A percentile compares a stretch with the other conserved stretches of the same genome.
Conservation (phyloP, 30 jellyfish, hydroid and myxozoan genomes). For the Turritopsis dohrnii region DNA sequence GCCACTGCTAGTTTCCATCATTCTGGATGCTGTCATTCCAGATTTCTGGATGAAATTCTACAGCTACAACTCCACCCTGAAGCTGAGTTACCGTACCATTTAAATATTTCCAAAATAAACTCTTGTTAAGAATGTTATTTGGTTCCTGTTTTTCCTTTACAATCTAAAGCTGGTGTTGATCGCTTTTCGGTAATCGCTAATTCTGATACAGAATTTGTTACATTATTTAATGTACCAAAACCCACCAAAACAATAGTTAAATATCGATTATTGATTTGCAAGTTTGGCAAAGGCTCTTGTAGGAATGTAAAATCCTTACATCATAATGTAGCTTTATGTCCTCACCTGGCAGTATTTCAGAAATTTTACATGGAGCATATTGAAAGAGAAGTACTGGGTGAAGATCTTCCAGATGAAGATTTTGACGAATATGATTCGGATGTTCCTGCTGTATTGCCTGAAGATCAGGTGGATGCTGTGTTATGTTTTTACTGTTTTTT, state of each 20-base stretch:
- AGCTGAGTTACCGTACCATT: no score
- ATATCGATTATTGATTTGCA: not conserved
- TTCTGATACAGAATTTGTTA: no score
- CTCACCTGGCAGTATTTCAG: not conserved
- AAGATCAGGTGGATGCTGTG: no score
- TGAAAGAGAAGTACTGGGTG: not conserved
- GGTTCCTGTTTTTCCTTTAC: not conserved
- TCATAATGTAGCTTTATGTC: not conserved
- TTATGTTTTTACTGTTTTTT: no score
- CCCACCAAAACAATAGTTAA: not conserved
- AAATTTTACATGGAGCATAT: not conserved
- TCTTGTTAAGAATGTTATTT: no score
- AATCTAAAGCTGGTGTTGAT: not conserved
- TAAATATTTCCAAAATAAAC: not conserved
- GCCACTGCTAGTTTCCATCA: not conserved
- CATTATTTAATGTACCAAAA: not conserved
- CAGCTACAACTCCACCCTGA: not conserved
- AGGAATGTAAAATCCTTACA: not conserved
- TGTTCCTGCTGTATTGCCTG: not conserved
- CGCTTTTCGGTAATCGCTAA: slow-evolving; percentile 2
- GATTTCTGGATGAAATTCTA: not conserved
- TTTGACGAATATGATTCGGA: not conserved
- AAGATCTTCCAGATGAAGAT: not conserved
- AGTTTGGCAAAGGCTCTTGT: not conserved
- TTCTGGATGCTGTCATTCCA: slow-evolving; percentile 3